phyloP scores from a whole-genome alignment of 2,797 vertebrate genomes.

The Clarias laeviceps region DNA sequence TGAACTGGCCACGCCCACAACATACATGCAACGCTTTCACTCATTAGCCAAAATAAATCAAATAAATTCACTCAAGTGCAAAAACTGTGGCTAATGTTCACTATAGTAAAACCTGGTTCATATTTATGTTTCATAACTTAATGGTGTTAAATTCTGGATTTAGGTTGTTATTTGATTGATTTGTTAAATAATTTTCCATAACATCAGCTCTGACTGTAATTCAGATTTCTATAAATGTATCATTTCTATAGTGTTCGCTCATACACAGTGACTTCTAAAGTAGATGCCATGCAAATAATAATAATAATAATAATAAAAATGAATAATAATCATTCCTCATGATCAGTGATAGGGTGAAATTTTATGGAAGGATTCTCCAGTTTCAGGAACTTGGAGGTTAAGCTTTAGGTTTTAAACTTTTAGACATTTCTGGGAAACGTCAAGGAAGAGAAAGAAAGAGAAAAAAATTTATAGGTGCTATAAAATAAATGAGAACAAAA shows the following conservation, averaged over 20 bases:
- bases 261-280: neutral
- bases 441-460: neutral
- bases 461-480: neutral
- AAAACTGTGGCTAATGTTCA: neutral
- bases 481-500: neutral
- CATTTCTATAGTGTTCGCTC: neutral
- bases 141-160: neutral
- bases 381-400: neutral
- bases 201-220: neutral
- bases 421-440: no score
- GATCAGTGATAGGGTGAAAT: neutral
- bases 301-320: no score
- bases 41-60: neutral
- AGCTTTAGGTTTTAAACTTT: neutral
- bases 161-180: neutral
- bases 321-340: no score
- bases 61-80: neutral
- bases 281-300: neutral
- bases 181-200: neutral
- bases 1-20: neutral
- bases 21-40: neutral
- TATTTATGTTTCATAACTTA: neutral
- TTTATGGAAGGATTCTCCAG: neutral
- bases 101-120: neutral
- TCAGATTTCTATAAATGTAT: neutral